These are phyloP conservation scores for Heterotis niloticus DNA, from an alignment of 2,113 vertebrate genomes.

Conservation along the genomic window DNA sequence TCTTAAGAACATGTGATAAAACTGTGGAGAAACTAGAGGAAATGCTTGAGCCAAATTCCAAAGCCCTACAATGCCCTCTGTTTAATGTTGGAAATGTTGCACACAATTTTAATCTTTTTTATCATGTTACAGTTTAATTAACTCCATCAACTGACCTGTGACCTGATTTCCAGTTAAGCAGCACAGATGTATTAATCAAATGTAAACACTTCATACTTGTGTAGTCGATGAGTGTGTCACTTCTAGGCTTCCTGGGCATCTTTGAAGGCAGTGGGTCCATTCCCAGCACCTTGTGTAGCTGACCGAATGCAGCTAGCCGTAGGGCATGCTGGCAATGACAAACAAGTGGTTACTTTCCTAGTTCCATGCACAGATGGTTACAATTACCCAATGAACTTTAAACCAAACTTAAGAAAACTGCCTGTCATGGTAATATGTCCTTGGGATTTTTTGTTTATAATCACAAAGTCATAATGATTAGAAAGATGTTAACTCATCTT, in stretches of 20 bases:
- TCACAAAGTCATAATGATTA: too few species aligned
- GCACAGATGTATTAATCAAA: background rate
- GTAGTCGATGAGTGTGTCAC: constrained; percentile 84
- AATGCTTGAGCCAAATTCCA: too few species aligned
- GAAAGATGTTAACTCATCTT: too few species aligned
- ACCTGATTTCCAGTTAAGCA: background rate
- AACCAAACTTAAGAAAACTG: too few species aligned
- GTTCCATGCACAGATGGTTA: background rate
- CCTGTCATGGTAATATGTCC: too few species aligned
- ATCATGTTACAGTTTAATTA: background rate
- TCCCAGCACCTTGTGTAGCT: constrained; percentile 92
- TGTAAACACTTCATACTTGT: constrained; percentile 67
- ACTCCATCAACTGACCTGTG: background rate
- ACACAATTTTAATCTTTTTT: too few species aligned
- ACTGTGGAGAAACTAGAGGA: too few species aligned
- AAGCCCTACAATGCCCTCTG: too few species aligned
- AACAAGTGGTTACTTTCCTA: background rate
- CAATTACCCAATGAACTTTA: background rate
- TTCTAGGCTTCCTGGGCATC: constrained; percentile 89
- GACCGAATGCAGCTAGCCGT: constrained; percentile 89
- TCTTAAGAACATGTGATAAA: background rate
- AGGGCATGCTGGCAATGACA: constrained; percentile 76
- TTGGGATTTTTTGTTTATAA: too few species aligned
- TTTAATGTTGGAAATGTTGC: too few species aligned
- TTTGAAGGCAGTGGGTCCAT: constrained; percentile 95